Evolutionary conservation across 2,888 invertebrate genomes (phyloP), one percentile per base, ranked within the genome.

Genomic region (Panopea generosa): DNA sequence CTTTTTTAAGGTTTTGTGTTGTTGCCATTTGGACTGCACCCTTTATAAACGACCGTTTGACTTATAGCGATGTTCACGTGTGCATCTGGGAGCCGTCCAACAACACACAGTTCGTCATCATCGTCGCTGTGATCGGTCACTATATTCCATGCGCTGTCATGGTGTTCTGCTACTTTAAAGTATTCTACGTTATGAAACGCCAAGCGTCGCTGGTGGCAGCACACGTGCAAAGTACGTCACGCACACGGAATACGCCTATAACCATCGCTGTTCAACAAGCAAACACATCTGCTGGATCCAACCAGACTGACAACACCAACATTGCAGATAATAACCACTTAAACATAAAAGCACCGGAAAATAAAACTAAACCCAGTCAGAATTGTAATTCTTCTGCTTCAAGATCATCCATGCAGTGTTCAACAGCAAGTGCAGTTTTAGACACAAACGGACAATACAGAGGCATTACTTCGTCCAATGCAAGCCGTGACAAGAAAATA

Each of bases 21-120:
- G 29, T 90, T 27, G 69, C 80, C 2, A 77, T 90, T 9, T 90
- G 90, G 91, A 84, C 89, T 9, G 88, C 89, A 14, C 85, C 90
- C 1, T 89, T 89, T 56, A 84, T 89, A 16, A 60, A 73, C 7
- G 91, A 91, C 82, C 72, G 90, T 16, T 45, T 90, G 14, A 77
- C 75, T 14, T 76, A 87, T 65, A 83, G 77, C 16, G 75, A 83
- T 29, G 71, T 77, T 2, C 62, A 77, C 53, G 65, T 82, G 38
- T 91, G 90, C 72, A 86, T 86, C 29, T 91, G 89, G 89, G 88
- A 89, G 52, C 90, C 90, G 6, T 85, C 86, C 7, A 72, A 86
- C 38, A 90, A 91, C 83, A 65, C 62, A 2, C 87, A 88, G 60
- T 91, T 89, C 57, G 90, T 90, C n/a, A 75, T 89, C 24, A 83